A percentile compares a stretch with the other conserved stretches of the same genome.
phyloP scores from a whole-genome alignment of 1,140 invertebrate genomes.

The Listronotus bonariensis region DNA sequence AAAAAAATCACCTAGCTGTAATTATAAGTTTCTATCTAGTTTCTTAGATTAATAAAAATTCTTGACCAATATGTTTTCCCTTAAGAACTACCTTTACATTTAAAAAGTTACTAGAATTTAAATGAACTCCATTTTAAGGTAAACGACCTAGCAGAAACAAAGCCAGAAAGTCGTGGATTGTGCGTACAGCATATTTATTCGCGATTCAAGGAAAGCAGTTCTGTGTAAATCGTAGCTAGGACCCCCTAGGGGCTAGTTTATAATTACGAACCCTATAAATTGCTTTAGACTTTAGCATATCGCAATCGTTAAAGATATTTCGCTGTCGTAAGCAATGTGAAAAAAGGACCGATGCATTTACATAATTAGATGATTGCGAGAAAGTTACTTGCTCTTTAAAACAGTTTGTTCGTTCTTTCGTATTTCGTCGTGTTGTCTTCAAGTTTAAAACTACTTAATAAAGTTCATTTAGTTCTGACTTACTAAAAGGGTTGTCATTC shows the following conservation, averaged over 20 bases:
- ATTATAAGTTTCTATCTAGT: no score
- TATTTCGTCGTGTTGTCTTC: slow-evolving; percentile 15
- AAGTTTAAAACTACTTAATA: slow-evolving; percentile 19
- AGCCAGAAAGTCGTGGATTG: slow-evolving; percentile 1
- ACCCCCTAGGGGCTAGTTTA: slow-evolving; percentile 14
- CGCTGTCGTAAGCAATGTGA: slow-evolving; percentile 8
- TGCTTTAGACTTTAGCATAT: slow-evolving; percentile 11
- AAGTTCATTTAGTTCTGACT: slow-evolving; percentile 15
- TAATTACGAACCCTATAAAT: slow-evolving; percentile 16
- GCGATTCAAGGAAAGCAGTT: slow-evolving; percentile 1
- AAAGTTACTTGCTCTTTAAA: slow-evolving; percentile 17
- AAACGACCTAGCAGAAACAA: not conserved
- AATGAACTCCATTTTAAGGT: not conserved
- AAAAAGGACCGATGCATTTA: slow-evolving; percentile 21
- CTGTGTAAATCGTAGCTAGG: not conserved
- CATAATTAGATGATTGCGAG: slow-evolving; percentile 7
- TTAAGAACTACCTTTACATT: not conserved
- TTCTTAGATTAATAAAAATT: no score
- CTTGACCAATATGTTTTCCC: no score
- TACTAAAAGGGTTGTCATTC: slow-evolving; percentile 4
- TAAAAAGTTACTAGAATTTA: not conserved
- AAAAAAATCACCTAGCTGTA: no score
- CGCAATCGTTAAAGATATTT: slow-evolving; percentile 15
- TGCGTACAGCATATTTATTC: not conserved
- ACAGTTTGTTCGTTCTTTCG: slow-evolving; percentile 13